Conservation (phyloP, 2,113 vertebrate species). For the Hippocampus abdominalis region DNA sequence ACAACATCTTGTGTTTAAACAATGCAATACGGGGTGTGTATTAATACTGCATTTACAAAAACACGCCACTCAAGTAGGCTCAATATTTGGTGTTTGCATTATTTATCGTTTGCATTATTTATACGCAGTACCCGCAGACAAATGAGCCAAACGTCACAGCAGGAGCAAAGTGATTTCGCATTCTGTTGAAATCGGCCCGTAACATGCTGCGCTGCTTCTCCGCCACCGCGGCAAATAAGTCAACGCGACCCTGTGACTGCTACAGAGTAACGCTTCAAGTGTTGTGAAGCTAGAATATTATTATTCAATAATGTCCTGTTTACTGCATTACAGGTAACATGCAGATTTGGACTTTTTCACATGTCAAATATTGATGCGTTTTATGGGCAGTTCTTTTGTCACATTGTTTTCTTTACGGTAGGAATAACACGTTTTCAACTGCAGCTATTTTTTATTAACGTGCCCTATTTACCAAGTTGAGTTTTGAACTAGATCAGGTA, state of each 20-base stretch:
- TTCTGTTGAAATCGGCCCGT: not conserved
- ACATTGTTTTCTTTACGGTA: no score
- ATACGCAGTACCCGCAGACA: not conserved
- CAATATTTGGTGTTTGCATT: slow-evolving; percentile 5
- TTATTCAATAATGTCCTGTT: not conserved
- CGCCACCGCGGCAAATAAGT: not conserved
- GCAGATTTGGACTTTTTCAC: not conserved
- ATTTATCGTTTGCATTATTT: slow-evolving; percentile 1
- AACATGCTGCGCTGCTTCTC: not conserved
- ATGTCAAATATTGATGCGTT: not conserved
- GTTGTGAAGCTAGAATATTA: not conserved
- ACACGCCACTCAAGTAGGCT: not conserved
- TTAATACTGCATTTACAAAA: not conserved
- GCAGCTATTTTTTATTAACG: not conserved
- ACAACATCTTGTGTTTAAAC: slow-evolving; percentile 1
- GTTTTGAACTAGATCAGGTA: not conserved
- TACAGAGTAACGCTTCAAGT: not conserved
- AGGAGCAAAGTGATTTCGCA: not conserved
- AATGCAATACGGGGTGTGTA: not conserved
- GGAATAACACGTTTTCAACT: no score
- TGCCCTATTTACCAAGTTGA: not conserved
- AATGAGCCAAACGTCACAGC: slow-evolving; percentile 3
- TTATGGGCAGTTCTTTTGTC: not conserved
- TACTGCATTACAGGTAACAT: not conserved
- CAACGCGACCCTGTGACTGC: not conserved